Evolutionary conservation across 2,888 invertebrate species (phyloP).

Genomic region (Lamellibrachia satsuma): DNA sequence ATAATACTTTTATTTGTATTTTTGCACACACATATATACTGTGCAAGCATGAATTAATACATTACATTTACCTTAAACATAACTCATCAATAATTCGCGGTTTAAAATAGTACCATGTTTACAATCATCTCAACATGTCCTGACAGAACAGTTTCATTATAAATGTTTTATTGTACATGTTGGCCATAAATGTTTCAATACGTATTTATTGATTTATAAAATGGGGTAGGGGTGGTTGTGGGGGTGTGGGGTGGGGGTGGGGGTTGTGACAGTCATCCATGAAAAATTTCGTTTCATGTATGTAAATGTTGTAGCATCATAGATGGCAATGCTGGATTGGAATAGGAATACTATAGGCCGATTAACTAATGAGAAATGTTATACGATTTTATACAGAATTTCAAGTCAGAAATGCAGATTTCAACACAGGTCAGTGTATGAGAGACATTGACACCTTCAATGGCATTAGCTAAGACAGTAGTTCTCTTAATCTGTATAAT

Average conservation of each 20-base stretch:
- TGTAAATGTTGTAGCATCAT: no score
- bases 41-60: neutral
- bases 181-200: neutral
- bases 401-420: no score
- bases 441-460: neutral
- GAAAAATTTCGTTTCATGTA: no score
- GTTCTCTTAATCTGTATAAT: neutral
- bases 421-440: no score
- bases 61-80: neutral
- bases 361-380: no score
- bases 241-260: no score
- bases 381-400: no score
- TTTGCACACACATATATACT: neutral
- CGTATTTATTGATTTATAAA: neutral
- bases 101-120: neutral
- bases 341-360: no score
- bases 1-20: neutral
- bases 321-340: no score
- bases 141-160: neutral
- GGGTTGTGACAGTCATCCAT: no score
- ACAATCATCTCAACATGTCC: neutral
- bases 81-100: neutral
- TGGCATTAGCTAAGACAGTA: neutral
- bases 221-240: no score
- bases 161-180: neutral